Base-by-base conservation (phyloP, 2,888 invertebrate species). In the Hirtodrosophila duncani region DNA sequence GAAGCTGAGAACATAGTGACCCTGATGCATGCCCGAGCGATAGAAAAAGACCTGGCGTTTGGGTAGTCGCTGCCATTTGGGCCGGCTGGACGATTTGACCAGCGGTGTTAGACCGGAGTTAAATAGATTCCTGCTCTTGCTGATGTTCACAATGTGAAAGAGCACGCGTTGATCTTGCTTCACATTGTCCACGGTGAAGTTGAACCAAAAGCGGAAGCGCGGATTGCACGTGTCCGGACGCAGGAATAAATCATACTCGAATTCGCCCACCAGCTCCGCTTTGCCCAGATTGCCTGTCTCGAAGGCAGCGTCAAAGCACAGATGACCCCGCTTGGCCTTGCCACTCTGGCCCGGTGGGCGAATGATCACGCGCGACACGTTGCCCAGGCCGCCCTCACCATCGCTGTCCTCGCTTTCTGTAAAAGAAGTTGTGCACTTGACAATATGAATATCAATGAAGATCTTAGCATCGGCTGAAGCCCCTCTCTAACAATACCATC, bases 211-310 rank as follows among this genome's bases (percentile, higher is more conserved):
- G 36, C 99, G 89, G 61, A 94, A 91, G 30, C 96, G 90, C 0
- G 98, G 97, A 84, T 96, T 94, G 86, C 98, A 97, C 0, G 98
- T 98, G 86, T 99, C 99, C 0, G 99, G 98, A 29, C 99, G 89
- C 44, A 99, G 92, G 87, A 94, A 98, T 38, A 99, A 89, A 88
- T 99, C 99, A 87, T 98, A 99, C 86, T 99, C 99, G 83, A 92
- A 93, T 79, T 98, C 98, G 3, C 94, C 94, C 71, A 98, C 91
- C 69, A 97, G 91, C 84, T 98, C 97, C 1, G 98, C 97, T 62
- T 96, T 90, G n/a, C 98, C 98, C 39, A 99, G 89, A 88, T 99
- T 98, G 72, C 98, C 98, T 58, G 97, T 95, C 88, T 98, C 98
- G 87, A 96, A 98, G 9, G 97, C 95, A 1, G 98, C 98, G 88